These are phyloP conservation scores for Oscheius sp. DNA, from an alignment of 2,888 invertebrate genomes.

Conservation along the genomic window DNA sequence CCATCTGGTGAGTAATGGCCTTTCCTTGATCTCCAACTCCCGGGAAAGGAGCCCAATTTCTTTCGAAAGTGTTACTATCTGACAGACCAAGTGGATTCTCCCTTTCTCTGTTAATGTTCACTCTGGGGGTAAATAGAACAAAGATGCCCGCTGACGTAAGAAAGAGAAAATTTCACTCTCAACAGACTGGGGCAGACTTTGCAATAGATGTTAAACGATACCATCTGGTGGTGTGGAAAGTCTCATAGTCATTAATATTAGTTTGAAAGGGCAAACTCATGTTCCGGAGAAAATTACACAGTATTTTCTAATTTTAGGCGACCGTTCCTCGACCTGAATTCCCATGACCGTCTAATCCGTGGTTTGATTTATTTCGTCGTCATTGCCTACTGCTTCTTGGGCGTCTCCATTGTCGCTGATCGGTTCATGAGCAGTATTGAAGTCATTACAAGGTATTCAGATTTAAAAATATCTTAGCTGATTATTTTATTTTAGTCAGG, in stretches of 20 bases:
- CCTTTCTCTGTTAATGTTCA: constrained; percentile 8
- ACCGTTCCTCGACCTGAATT: constrained; percentile 69
- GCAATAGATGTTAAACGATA: constrained; percentile 5
- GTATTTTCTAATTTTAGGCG: constrained; percentile 57
- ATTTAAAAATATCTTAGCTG: background rate
- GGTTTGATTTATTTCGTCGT: constrained; percentile 89
- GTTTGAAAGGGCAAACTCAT: background rate
- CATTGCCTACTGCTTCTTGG: constrained; percentile 94
- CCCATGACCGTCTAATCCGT: constrained; percentile 75
- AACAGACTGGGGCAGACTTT: constrained; percentile 20
- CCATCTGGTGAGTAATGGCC: constrained; percentile 86
- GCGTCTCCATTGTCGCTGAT: constrained; percentile 97
- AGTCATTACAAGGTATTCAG: constrained; percentile 84
- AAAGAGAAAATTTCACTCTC: constrained; percentile 41
- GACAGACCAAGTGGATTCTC: constrained; percentile 14
- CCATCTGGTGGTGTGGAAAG: background rate
- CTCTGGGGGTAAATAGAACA: constrained; percentile 14
- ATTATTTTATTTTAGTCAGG: constrained; percentile 76
- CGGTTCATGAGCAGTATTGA: constrained; percentile 99
- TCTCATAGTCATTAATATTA: constrained; percentile 3
- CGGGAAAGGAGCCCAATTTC: background rate
- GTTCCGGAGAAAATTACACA: background rate
- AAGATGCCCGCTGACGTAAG: constrained; percentile 24
- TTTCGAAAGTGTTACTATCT: constrained; percentile 5
- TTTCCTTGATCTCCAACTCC: background rate